These are phyloP conservation scores for Meloidogyne floridensis DNA, from an alignment of 1,140 invertebrate genomes.

Conservation along the genomic window DNA sequence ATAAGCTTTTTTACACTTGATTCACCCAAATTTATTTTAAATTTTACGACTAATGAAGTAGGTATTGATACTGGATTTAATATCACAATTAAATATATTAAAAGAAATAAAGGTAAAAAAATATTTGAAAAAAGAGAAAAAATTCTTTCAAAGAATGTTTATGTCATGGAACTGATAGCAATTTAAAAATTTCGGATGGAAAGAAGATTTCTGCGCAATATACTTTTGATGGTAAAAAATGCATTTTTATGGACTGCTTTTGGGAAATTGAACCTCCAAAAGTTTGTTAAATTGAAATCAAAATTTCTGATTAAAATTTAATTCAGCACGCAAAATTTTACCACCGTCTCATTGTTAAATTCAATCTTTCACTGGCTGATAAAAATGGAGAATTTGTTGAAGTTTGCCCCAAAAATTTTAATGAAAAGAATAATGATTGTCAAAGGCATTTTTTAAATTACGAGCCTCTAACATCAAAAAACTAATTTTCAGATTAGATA, in stretches of 20 bases:
- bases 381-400: conserved; percentile 32
- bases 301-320: no score
- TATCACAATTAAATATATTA: conserved; percentile 26
- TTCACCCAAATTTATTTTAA: conserved; percentile 23
- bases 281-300: no score
- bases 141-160: no score
- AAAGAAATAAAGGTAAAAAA: conserved; percentile 37
- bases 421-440: conserved; percentile 3
- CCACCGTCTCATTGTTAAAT: conserved; percentile 41
- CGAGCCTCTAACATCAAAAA: no score
- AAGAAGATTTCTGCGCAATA: no score
- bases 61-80: conserved; percentile 41
- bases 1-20: conserved; percentile 44
- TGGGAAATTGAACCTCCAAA: no score
- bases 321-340: neutral
- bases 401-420: conserved; percentile 25
- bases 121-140: no score
- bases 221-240: no score
- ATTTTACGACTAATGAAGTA: conserved; percentile 47
- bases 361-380: conserved; percentile 30
- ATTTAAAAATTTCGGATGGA: no score
- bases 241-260: no score
- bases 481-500: no score
- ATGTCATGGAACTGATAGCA: no score
- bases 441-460: neutral